Conservation (phyloP, 2,888 invertebrate genomes). For the Venustoraphidia nigricollis region DNA sequence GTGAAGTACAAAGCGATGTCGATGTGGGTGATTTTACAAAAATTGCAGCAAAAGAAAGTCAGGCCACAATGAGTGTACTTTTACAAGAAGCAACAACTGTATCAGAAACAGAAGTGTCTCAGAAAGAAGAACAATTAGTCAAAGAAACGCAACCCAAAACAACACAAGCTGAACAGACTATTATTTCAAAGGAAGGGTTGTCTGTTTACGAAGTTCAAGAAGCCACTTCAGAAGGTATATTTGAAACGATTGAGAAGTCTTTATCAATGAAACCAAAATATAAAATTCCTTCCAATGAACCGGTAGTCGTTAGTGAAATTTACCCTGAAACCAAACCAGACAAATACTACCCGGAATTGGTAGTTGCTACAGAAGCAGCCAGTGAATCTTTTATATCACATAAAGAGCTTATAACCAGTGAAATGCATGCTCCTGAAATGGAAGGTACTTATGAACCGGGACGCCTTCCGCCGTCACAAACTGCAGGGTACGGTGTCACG, state of each 20-base stretch:
- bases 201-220: constrained; percentile 48
- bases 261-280: constrained; percentile 39
- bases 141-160: constrained; percentile 29
- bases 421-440: constrained; percentile 49
- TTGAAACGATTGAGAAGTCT: constrained; percentile 31
- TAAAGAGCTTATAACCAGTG: constrained; percentile 46
- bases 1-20: constrained; percentile 26
- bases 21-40: constrained; percentile 22
- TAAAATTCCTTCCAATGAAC: constrained; percentile 45
- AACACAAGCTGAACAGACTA: constrained; percentile 36
- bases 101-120: constrained; percentile 41
- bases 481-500: constrained; percentile 40
- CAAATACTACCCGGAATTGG: constrained; percentile 62
- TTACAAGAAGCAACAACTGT: constrained; percentile 50
- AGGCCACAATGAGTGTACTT: constrained; percentile 39
- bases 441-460: constrained; percentile 45
- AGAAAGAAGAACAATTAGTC: constrained; percentile 42
- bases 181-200: constrained; percentile 46
- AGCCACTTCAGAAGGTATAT: constrained; percentile 40
- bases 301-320: constrained; percentile 50
- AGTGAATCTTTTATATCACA: constrained; percentile 46
- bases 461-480: constrained; percentile 42
- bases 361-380: constrained; percentile 65
- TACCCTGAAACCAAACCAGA: constrained; percentile 54
- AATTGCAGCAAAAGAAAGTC: constrained; percentile 26